Evolutionary conservation across 2,888 invertebrate genomes (phyloP).

Genomic region (Hirtodrosophila histrioides): DNA sequence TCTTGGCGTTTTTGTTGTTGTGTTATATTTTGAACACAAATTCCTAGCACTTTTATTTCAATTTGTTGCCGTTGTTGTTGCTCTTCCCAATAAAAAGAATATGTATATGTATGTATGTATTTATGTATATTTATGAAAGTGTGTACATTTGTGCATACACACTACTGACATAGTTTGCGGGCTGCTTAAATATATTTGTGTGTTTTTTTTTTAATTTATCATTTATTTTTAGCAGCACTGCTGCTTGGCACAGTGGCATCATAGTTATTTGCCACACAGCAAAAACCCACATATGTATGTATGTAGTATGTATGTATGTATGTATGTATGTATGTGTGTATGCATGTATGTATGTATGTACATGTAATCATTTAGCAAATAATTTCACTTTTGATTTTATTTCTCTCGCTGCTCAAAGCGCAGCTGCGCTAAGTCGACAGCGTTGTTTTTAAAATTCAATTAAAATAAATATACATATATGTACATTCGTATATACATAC

Average conservation of each 20-base stretch:
- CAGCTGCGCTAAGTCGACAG: conserved; percentile 28
- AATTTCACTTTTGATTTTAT: conserved; percentile 59
- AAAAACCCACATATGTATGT: conserved; percentile 15
- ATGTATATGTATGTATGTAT: conserved; percentile 13
- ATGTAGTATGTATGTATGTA: neutral
- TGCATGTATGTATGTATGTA: neutral
- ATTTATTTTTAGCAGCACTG: conserved; percentile 33
- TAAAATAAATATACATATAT: conserved; percentile 22
- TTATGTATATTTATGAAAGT: conserved; percentile 30
- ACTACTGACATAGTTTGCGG: conserved; percentile 71
- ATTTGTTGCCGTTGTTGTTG: conserved; percentile 20
- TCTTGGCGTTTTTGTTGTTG: conserved; percentile 45
- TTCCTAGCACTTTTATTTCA: conserved; percentile 61
- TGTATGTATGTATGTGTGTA: neutral
- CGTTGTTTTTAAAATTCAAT: conserved; percentile 23
- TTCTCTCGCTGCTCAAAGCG: conserved; percentile 9
- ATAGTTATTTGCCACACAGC: neutral
- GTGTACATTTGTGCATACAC: conserved; percentile 71
- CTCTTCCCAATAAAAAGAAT: conserved; percentile 36
- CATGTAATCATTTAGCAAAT: conserved; percentile 14
- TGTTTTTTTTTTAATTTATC: conserved; percentile 19
- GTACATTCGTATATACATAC: too few species aligned
- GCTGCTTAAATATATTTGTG: conserved; percentile 31
- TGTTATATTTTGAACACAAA: conserved; percentile 37
- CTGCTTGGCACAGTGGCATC: conserved; percentile 36